Evolutionary conservation across 2,113 vertebrate genomes (phyloP).

Genomic region (Panthera uncia): DNA sequence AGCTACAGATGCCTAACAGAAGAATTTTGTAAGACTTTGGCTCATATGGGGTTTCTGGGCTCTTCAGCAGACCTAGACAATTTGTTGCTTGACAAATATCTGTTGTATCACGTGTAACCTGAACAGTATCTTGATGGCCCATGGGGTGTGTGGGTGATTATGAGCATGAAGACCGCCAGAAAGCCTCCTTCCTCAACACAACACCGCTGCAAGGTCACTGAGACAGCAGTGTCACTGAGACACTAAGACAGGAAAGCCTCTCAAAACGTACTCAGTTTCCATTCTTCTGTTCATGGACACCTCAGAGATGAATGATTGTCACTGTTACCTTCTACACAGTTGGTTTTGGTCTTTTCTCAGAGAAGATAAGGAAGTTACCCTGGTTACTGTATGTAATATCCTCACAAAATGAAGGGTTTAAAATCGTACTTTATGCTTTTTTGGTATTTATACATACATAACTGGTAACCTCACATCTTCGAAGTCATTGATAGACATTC

Average conservation of each 20-base stretch:
- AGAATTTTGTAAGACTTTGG: not conserved
- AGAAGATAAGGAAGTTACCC: not conserved
- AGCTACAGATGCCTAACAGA: not conserved
- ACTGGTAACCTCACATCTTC: slow-evolving; percentile 6
- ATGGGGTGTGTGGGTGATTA: not conserved
- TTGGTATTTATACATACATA: not conserved
- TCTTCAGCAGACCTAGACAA: not conserved
- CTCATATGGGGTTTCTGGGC: not conserved
- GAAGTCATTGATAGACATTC: slow-evolving; percentile 5
- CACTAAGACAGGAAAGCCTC: not conserved
- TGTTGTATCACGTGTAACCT: not conserved
- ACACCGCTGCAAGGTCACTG: not conserved
- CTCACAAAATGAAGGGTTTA: not conserved
- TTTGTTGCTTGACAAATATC: slow-evolving; percentile 41
- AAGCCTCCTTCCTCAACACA: not conserved
- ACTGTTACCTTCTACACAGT: not conserved
- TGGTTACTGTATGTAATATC: not conserved
- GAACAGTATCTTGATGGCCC: not conserved
- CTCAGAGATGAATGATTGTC: not conserved
- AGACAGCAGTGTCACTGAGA: not conserved
- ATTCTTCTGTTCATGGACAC: not conserved
- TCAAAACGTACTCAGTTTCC: not conserved
- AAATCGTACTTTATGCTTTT: not conserved
- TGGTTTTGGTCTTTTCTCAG: not conserved
- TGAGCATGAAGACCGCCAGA: not conserved